Conservation (phyloP, 2,113 vertebrate genomes). For the Vanacampus margaritifer region DNA sequence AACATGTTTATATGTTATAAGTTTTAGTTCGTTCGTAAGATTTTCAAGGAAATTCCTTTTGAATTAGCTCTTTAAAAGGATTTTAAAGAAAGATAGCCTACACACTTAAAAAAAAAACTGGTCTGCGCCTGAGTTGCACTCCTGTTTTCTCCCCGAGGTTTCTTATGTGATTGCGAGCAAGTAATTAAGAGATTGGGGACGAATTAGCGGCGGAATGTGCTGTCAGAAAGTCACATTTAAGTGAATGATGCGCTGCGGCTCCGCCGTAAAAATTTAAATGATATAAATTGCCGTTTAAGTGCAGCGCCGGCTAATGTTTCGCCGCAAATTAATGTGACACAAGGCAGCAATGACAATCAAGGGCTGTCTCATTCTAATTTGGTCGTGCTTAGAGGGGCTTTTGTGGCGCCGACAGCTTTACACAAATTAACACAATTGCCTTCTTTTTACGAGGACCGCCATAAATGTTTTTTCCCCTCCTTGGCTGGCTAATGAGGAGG, state of each 20-base stretch:
- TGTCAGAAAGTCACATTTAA: constrained; percentile 99
- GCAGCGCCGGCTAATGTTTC: constrained; percentile 94
- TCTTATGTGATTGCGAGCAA: constrained; percentile 85
- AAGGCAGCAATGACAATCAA: constrained; percentile 98
- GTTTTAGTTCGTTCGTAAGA: background rate
- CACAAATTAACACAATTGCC: constrained; percentile 98
- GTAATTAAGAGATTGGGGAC: constrained; percentile 96
- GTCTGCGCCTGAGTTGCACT: constrained; percentile 5
- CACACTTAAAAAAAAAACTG: constrained; percentile 7
- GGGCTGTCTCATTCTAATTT: constrained; percentile 95
- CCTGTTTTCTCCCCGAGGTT: constrained; percentile 26
- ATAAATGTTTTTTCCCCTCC: constrained; percentile 78
- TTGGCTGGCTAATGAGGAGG: constrained; percentile 85
- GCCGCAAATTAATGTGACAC: constrained; percentile 99
- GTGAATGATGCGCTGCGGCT: constrained; percentile 88
- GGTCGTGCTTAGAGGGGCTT: constrained; percentile 92
- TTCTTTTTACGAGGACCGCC: constrained; percentile 87
- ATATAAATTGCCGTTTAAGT: constrained; percentile 99
- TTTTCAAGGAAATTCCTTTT: background rate
- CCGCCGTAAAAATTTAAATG: constrained; percentile 98
- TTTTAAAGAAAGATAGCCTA: background rate
- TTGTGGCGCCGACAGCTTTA: constrained; percentile 85
- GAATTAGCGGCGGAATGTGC: constrained; percentile 97
- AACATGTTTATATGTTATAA: too few relatives aligned
- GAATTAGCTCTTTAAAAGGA: background rate